These are phyloP conservation scores for Aquatica leii DNA, from an alignment of 2,888 invertebrate species.

Conservation along the genomic window DNA sequence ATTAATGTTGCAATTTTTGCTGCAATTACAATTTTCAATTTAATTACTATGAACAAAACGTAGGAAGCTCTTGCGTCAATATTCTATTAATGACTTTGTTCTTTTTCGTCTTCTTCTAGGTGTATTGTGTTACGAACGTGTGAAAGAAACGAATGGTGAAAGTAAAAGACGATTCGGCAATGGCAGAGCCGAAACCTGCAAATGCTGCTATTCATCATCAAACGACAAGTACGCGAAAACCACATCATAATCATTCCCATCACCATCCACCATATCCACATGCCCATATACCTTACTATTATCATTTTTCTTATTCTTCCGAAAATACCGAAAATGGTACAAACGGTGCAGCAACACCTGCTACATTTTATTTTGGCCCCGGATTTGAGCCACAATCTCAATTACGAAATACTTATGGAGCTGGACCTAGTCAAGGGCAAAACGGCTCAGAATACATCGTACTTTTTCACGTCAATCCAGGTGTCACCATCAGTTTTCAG, in stretches of 20 bases:
- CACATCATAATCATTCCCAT: conserved; percentile 62
- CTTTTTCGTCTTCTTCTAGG: conserved; percentile 20
- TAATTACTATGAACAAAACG: neutral
- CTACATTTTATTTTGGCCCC: conserved; percentile 68
- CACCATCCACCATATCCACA: conserved; percentile 59
- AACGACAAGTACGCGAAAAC: conserved; percentile 40
- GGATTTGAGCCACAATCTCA: conserved; percentile 66
- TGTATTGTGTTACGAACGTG: conserved; percentile 23
- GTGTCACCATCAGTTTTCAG: conserved; percentile 79
- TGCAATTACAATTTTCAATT: conserved; percentile 2
- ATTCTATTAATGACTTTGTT: neutral
- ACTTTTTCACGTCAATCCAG: conserved; percentile 78
- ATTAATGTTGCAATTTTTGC: conserved; percentile 19
- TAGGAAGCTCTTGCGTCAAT: neutral
- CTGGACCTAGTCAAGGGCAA: conserved; percentile 50
- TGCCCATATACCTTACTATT: conserved; percentile 62
- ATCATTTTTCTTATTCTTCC: conserved; percentile 52
- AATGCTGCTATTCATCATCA: conserved; percentile 45
- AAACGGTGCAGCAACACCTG: conserved; percentile 60
- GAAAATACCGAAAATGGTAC: conserved; percentile 58
- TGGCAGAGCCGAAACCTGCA: conserved; percentile 54
- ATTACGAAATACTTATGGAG: conserved; percentile 46
- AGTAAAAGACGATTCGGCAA: conserved; percentile 59
- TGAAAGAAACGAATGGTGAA: conserved; percentile 57
- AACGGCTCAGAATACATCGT: conserved; percentile 69